Evolutionary conservation across 2,797 vertebrate genomes (phyloP).

Genomic region (Necrosyrtes monachus): DNA sequence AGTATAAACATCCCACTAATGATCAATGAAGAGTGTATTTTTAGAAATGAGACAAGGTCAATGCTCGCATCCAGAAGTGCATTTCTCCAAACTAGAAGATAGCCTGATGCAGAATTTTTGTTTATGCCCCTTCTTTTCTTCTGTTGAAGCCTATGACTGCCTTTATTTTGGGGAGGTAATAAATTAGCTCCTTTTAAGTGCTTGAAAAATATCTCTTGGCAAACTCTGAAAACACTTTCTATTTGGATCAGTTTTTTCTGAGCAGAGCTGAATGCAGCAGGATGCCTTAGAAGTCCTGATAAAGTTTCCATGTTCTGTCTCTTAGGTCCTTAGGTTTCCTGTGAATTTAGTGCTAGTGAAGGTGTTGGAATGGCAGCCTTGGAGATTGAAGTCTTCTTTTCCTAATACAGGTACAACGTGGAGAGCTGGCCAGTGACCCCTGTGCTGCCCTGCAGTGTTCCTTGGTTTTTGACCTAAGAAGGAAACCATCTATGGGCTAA

Average conservation of each 20-base stretch:
- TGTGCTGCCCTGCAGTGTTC: slow-evolving; percentile 10
- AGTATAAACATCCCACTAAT: neutral
- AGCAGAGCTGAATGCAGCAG: slow-evolving; percentile 1
- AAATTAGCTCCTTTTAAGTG: neutral
- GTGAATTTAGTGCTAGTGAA: slow-evolving; percentile 65
- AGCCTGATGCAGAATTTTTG: neutral
- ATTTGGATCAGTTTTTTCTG: neutral
- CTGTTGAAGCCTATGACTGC: neutral
- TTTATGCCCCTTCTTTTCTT: neutral
- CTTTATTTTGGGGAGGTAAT: slow-evolving; percentile 3
- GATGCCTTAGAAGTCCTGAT: slow-evolving; percentile 35
- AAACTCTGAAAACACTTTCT: neutral
- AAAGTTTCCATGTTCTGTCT: slow-evolving; percentile 54
- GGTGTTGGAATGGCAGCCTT: slow-evolving; percentile 59
- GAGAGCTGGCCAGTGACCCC: slow-evolving; percentile 14
- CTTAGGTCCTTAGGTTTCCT: slow-evolving; percentile 56
- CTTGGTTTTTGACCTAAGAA: neutral
- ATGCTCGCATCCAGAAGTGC: neutral
- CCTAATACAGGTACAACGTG: slow-evolving; percentile 25
- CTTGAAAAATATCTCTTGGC: neutral
- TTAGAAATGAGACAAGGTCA: neutral
- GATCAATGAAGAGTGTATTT: neutral
- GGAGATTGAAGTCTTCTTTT: slow-evolving; percentile 62
- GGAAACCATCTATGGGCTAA: neutral
- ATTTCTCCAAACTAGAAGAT: neutral